Percentiles rank a stretch among this genome's conserved stretches.
phyloP scores from a whole-genome alignment of 2,113 vertebrate genomes.

The Corynorhinus townsendii region DNA sequence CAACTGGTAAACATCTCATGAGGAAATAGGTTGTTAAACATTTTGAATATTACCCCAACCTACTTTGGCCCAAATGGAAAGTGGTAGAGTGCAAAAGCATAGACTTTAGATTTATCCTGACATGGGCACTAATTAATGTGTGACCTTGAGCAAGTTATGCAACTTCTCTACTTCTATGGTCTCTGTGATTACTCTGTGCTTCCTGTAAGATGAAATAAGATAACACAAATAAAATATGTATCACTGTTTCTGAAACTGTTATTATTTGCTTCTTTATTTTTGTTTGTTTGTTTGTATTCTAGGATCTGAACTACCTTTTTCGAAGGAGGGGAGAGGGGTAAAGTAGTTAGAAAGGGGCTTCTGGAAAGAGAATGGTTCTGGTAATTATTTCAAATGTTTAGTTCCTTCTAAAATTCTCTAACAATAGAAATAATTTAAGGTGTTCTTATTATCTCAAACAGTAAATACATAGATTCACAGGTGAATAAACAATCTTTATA shows the following conservation, averaged over 20 bases:
- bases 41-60: background rate
- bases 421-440: slow-evolving; percentile 6
- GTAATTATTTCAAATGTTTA: background rate
- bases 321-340: background rate
- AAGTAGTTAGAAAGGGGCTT: background rate
- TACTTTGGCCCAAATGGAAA: background rate
- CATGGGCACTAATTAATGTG: background rate
- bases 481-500: background rate
- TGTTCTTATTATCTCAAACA: background rate
- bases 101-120: background rate
- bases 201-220: background rate
- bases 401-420: background rate
- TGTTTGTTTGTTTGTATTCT: background rate
- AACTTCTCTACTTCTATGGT: background rate
- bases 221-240: background rate
- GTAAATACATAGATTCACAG: background rate
- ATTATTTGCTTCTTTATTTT: background rate
- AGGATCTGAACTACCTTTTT: background rate
- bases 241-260: background rate
- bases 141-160: background rate
- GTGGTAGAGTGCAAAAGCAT: background rate
- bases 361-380: background rate
- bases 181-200: background rate
- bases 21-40: background rate
- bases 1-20: background rate